Evolutionary conservation across 2,113 vertebrate genomes (phyloP).

Genomic region (Aegotheles bennettii): DNA sequence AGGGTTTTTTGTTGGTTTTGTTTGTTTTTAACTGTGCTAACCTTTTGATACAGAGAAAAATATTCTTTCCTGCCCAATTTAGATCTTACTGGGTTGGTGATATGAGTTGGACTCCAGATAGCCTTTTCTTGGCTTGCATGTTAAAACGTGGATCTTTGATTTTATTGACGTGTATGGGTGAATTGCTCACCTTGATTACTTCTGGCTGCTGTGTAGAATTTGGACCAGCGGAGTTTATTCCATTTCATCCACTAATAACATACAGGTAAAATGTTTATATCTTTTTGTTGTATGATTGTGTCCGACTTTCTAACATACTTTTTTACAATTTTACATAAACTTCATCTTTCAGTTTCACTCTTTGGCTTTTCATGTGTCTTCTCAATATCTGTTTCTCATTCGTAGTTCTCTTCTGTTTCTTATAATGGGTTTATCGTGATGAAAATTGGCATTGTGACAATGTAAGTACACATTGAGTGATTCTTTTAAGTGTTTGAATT

Average conservation of each 20-base stretch:
- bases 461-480: conserved; percentile 62
- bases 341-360: conserved; percentile 40
- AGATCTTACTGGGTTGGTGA: conserved; percentile 95
- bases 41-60: background rate
- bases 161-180: conserved; percentile 84
- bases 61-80: background rate
- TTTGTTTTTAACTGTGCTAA: background rate
- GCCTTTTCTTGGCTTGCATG: conserved; percentile 89
- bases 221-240: conserved; percentile 92
- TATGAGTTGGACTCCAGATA: conserved; percentile 85
- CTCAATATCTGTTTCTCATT: conserved; percentile 66
- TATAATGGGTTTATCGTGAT: conserved; percentile 64
- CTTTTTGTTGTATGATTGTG: background rate
- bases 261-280: conserved; percentile 76
- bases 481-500: background rate
- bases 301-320: conserved; percentile 5
- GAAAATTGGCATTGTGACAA: conserved; percentile 60
- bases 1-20: background rate
- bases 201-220: conserved; percentile 90
- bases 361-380: conserved; percentile 55
- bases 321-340: background rate
- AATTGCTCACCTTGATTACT: conserved; percentile 83
- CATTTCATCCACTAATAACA: conserved; percentile 90
- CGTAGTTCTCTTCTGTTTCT: conserved; percentile 73
- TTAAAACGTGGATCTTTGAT: conserved; percentile 91